These are phyloP conservation scores for Heliothis peltigera DNA, from an alignment of 2,888 invertebrate species.

Conservation along the genomic window DNA sequence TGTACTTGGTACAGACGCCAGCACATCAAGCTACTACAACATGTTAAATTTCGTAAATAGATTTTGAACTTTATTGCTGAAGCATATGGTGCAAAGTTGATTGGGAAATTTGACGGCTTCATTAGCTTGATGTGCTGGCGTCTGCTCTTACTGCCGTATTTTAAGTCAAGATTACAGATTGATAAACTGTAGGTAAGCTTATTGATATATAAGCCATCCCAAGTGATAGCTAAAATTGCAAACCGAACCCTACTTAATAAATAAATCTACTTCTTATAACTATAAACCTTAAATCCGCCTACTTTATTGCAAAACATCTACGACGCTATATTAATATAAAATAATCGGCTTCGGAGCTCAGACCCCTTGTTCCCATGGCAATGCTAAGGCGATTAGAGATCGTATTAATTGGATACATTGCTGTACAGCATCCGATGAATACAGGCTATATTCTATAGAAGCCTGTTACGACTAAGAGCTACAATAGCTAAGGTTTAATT, in stretches of 20 bases:
- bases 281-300: background rate
- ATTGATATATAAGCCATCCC: too few relatives aligned
- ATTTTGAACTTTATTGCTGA: too few relatives aligned
- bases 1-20: too few relatives aligned
- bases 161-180: too few relatives aligned
- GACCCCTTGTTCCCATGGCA: slow-evolving; percentile 8
- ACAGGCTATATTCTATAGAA: background rate
- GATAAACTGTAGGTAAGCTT: too few relatives aligned
- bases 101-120: too few relatives aligned
- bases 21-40: too few relatives aligned
- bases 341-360: background rate
- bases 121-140: too few relatives aligned
- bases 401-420: slow-evolving; percentile 34
- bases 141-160: too few relatives aligned
- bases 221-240: too few relatives aligned
- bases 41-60: too few relatives aligned
- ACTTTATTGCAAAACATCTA: background rate
- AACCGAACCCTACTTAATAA: background rate
- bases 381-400: slow-evolving; percentile 44
- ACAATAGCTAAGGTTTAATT: background rate
- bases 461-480: slow-evolving; percentile 6
- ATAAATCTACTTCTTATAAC: background rate
- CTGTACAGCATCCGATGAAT: slow-evolving; percentile 3
- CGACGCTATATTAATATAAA: slow-evolving; percentile 8
- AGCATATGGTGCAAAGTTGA: too few relatives aligned